These are phyloP conservation scores for Calidris pygmaea DNA, from an alignment of 2,113 vertebrate species.

Conservation along the genomic window DNA sequence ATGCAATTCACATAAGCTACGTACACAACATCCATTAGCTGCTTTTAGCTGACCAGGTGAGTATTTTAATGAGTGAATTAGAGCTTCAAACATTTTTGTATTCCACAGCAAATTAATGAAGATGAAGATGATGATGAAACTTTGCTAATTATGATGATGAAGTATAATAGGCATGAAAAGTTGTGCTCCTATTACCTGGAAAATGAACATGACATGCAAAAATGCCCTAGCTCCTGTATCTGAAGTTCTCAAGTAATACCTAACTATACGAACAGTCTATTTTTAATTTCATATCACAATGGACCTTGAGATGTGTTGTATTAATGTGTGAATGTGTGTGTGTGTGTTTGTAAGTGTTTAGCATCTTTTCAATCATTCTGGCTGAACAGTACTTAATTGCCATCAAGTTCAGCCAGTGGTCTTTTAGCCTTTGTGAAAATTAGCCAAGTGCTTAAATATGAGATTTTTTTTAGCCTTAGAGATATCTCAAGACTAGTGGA, in stretches of 20 bases:
- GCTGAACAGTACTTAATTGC: background rate
- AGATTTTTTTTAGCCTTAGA: background rate
- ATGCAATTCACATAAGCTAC: background rate
- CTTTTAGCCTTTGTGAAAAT: background rate
- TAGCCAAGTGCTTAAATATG: background rate
- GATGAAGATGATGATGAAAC: background rate
- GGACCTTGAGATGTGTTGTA: background rate
- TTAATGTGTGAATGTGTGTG: background rate
- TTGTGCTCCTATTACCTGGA: background rate
- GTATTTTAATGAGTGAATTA: background rate
- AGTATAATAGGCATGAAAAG: background rate
- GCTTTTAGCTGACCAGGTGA: background rate
- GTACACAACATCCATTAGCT: background rate
- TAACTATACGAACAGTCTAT: background rate
- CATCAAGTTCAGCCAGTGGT: background rate
- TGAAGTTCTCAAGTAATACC: background rate
- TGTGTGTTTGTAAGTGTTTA: background rate
- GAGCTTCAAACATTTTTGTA: background rate
- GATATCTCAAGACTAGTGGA: background rate
- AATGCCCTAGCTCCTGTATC: background rate
- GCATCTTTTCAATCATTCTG: background rate
- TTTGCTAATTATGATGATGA: background rate
- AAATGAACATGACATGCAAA: background rate
- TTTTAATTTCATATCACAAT: background rate
- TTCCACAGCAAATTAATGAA: background rate